These are phyloP conservation scores for Brachionus manjavacas DNA, from an alignment of 1,140 invertebrate genomes.

Conservation along the genomic window DNA sequence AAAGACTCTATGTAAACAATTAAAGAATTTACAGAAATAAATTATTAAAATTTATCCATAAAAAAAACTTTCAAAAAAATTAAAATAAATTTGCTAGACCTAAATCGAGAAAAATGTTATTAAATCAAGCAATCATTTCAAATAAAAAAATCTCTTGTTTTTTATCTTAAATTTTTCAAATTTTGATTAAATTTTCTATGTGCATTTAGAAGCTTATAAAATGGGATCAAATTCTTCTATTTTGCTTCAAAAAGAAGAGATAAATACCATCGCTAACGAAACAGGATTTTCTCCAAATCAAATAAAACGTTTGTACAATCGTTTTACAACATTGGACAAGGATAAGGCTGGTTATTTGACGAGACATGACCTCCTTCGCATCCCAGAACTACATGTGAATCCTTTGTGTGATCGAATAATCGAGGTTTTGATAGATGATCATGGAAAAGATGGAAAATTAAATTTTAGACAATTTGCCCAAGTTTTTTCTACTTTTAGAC, in stretches of 20 bases:
- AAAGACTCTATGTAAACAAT: neutral
- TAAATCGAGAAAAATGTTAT: neutral
- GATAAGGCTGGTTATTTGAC: constrained; percentile 75
- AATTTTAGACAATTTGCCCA: constrained; percentile 98
- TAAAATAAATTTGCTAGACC: neutral
- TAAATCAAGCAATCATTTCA: neutral
- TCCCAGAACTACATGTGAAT: constrained; percentile 86
- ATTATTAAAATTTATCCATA: constrained; percentile 2
- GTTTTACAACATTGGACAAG: constrained; percentile 92
- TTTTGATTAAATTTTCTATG: neutral
- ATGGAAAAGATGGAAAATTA: constrained; percentile 69
- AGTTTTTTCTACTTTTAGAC: constrained; percentile 88
- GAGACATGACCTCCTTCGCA: constrained; percentile 92
- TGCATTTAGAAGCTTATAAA: neutral
- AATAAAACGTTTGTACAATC: constrained; percentile 91
- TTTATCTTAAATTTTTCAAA: neutral
- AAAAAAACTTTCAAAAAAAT: neutral
- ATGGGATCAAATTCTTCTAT: constrained; percentile 42
- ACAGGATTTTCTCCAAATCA: constrained; percentile 78
- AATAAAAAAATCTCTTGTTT: neutral
- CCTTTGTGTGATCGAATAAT: constrained; percentile 86
- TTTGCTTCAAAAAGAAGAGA: constrained; percentile 36
- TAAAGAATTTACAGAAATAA: neutral
- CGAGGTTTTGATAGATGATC: constrained; percentile 53
- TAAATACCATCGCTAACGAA: neutral